Base-by-base conservation (phyloP, 2,888 invertebrate genomes). In the Himalopsyche anomala region DNA sequence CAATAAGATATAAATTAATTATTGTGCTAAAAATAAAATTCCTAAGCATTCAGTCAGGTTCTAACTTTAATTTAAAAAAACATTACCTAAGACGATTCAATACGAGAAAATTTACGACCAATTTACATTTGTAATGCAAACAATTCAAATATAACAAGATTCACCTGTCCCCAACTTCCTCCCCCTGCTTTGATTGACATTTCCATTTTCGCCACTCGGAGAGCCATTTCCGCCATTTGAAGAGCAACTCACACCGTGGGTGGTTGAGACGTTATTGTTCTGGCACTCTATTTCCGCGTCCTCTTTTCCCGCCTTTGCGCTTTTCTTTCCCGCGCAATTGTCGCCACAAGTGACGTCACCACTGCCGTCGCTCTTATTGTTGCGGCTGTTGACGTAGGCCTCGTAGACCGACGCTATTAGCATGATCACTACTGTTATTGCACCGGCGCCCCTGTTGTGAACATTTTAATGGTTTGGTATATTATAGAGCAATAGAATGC, bases 351-450 rank as follows among this genome's bases (percentile, higher is more conserved):
- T 91, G 90, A 56, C 74, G 89, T 89, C 28, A 86, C 89, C n/a
- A 90, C 89, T 87, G 91, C 91, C 84, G 91, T 90, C 54, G 91
- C 91, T 45, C 11, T 45, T 9, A 86, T 92, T 91, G 89, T 93
- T 93, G 80, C 90, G 91, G 42, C 92, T 90, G 89, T 92, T 92
- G 84, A 94, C 90, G 87, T 93, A 92, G 56, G 94, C 93, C 89
- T 96, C 96, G 90, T 95, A 95, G 62, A 95, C 90, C 0, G 96
- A 95, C 2, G 95, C 94, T 84, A 93, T 90, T 83, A 95, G 90
- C 92, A 95, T 95, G 89, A 96, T 90, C 11, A 94, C 89, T 0
- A 93, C 89, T 19, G 94, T 92, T 12, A 92, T 89, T 6, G 93
- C 89, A 85, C 92, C 91, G 80, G 94, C 92, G 4, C 94, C 92